Percentiles rank a stretch among this genome's conserved stretches.
These are phyloP conservation scores for Aphelocoma californica DNA, from an alignment of 2,797 vertebrate species.

Conservation along the genomic window DNA sequence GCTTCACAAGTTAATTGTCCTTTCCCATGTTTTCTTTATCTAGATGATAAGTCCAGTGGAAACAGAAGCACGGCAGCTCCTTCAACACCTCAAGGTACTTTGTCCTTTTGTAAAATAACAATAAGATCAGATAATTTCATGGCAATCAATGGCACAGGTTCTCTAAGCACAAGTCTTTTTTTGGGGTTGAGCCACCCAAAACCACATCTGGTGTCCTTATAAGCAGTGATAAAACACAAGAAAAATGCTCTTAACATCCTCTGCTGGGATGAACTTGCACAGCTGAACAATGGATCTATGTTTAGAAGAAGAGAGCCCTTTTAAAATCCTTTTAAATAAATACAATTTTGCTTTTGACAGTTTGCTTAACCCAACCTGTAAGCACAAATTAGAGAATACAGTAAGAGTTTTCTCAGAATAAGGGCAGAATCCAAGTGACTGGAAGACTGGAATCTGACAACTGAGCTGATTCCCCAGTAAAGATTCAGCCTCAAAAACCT, in stretches of 20 bases:
- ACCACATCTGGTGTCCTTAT: background rate
- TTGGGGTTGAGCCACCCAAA: background rate
- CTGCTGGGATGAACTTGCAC: background rate
- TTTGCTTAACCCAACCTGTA: background rate
- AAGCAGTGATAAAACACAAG: background rate
- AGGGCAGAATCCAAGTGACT: background rate
- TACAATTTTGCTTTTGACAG: background rate
- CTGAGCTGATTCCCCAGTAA: background rate
- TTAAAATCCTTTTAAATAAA: background rate
- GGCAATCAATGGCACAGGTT: background rate
- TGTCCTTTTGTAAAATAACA: background rate
- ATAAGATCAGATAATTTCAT: background rate
- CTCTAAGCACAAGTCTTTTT: background rate
- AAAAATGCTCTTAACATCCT: background rate
- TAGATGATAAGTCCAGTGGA: background rate
- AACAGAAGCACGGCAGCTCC: background rate
- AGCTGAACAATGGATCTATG: background rate
- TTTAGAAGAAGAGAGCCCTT: background rate
- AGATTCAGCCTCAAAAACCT: background rate
- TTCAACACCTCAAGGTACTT: conserved; percentile 25
- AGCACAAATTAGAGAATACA: background rate
- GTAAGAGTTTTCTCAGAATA: background rate
- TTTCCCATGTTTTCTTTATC: background rate
- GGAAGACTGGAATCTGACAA: background rate
- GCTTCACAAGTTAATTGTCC: background rate